Base-by-base conservation (phyloP, 2,888 invertebrate genomes). In the Flexamia atlantica region DNA sequence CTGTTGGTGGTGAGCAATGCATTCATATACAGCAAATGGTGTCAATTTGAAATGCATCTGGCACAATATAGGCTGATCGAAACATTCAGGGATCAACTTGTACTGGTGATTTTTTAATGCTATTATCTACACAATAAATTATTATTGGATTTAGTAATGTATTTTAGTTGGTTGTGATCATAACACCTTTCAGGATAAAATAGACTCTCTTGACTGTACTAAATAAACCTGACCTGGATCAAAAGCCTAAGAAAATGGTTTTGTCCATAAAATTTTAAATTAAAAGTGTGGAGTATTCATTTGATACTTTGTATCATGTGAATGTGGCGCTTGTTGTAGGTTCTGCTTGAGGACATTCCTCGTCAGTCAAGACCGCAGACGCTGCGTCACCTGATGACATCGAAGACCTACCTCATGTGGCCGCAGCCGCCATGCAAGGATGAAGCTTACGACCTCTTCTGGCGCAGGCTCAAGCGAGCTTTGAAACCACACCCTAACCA, bases 401-500 rank as follows among this genome's bases (percentile, higher is more conserved):
- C 94, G 0, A 94, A 94, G 87, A 94, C 94, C 0, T 95, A 95
- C 88, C 92, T 95, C 20, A 92, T 93, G 14, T 95, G 95, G 95
- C 94, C 94, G 0, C 40, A 40, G 17, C 57, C 81, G n/a, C 57
- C 53, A 20, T 50, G 72, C 32, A 80, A 79, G 50, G 76, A 80
- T 57, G 68, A 53, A n/a, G 57, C 28, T 9, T 28, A 42, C 10
- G 57, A 82, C 32, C 74, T 83, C 9, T 83, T 83, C 70, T 83
- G 82, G 82, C 40, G 68, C 28, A 20, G 82, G 17, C 57, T 74
- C 20, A 53, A 83, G 25, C 72, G 82, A 57, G 74, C 82, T 25
- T 23, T 83, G 7, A 83, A 25, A 30, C 68, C 36, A 10, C 42
- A 36, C 28, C 60, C 12, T n/a, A 64, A 36, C 40, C 23, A 81